Evolutionary conservation across 2,797 vertebrate species (phyloP).

Genomic region (Naso thynnoides): DNA sequence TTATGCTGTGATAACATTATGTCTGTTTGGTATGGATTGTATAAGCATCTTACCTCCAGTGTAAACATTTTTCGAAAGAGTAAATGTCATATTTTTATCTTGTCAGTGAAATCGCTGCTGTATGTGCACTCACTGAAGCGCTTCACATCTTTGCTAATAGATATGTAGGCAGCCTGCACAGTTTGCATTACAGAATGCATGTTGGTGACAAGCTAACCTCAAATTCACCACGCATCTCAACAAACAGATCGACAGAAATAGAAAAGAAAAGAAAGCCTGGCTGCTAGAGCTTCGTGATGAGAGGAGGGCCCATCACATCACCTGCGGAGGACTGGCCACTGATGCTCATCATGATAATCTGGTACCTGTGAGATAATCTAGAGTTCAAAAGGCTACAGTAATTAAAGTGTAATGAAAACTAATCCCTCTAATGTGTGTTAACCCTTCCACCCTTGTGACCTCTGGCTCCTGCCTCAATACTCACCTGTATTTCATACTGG

Average conservation of each 20-base stretch:
- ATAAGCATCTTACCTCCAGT: constrained; percentile 44
- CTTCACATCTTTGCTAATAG: constrained; percentile 45
- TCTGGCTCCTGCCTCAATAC: constrained; percentile 45
- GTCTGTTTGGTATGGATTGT: constrained; percentile 58
- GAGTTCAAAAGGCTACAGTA: constrained; percentile 51
- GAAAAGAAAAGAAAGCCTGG: not conserved
- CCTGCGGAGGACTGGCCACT: constrained; percentile 27
- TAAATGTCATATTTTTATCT: constrained; percentile 56
- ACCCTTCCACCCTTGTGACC: not conserved
- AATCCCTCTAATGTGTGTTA: constrained; percentile 6
- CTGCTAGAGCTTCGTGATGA: not conserved
- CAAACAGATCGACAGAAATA: constrained; percentile 12
- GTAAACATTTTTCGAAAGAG: constrained; percentile 24
- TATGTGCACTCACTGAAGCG: constrained; percentile 21
- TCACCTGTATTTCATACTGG: constrained; percentile 89
- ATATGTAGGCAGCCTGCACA: constrained; percentile 32
- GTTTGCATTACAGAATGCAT: constrained; percentile 7
- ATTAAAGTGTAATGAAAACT: constrained; percentile 55
- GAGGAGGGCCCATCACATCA: not conserved
- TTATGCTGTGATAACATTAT: constrained; percentile 53
- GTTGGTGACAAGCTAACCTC: constrained; percentile 39
- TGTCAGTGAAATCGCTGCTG: constrained; percentile 46
- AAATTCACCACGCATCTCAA: constrained; percentile 32
- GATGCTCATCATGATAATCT: constrained; percentile 34
- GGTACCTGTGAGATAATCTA: constrained; percentile 34